Evolutionary conservation across 2,888 invertebrate genomes (phyloP).

Genomic region (Drosophila setosimentum): DNA sequence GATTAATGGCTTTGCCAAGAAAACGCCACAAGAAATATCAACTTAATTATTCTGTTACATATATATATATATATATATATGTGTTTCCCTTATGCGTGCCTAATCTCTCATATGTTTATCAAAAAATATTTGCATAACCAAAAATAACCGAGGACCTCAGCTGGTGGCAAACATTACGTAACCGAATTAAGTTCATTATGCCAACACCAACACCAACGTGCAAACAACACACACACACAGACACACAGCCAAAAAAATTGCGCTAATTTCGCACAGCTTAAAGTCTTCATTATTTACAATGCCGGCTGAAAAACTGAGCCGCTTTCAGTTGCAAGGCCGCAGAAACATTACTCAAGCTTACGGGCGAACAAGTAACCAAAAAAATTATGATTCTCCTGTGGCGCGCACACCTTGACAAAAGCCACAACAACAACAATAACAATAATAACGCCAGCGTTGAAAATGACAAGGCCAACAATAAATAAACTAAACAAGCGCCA

Average conservation of each 20-base stretch:
- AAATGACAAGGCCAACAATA: constrained; percentile 67
- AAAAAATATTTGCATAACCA: constrained; percentile 49
- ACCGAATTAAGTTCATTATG: constrained; percentile 72
- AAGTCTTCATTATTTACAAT: constrained; percentile 81
- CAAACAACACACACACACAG: constrained; percentile 19
- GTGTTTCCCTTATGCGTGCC: not conserved
- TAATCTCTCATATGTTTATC: constrained; percentile 63
- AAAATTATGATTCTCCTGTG: constrained; percentile 61
- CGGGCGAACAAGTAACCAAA: constrained; percentile 27
- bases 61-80: not conserved
- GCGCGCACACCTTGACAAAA: constrained; percentile 76
- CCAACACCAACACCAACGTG: constrained; percentile 21
- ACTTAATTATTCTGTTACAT: constrained; percentile 19
- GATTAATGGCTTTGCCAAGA: not conserved
- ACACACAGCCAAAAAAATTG: constrained; percentile 30
- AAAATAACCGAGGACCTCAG: constrained; percentile 26
- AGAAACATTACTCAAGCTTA: constrained; percentile 76
- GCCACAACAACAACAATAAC: constrained; percentile 20
- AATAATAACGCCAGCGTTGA: constrained; percentile 25
- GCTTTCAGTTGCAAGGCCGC: constrained; percentile 67
- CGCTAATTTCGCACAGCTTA: constrained; percentile 78
- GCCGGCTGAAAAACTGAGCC: constrained; percentile 69
- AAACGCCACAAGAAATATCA: constrained; percentile 3
- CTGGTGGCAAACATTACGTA: constrained; percentile 53
- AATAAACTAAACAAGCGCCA: constrained; percentile 79